Conservation (phyloP, 1,140 invertebrate species). For the Drosophila carrolli region DNA sequence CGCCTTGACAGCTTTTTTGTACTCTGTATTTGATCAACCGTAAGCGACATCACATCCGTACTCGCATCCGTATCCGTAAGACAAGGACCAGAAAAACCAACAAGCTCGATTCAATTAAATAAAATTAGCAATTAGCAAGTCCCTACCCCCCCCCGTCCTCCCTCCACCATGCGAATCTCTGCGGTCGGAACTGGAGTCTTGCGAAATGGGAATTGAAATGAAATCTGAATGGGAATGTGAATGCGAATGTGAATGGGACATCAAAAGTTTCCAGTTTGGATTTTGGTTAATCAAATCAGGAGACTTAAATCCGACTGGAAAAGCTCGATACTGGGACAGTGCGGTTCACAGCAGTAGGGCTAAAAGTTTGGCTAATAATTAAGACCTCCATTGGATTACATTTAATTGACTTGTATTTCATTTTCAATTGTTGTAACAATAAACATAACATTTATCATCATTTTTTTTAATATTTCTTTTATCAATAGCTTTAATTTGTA, state of each 20-base stretch:
- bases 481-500: too few species aligned
- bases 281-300: slow-evolving; percentile 41
- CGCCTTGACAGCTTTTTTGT: slow-evolving; percentile 58
- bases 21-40: slow-evolving; percentile 44
- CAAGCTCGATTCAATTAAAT: slow-evolving; percentile 41
- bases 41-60: slow-evolving; percentile 47
- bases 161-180: slow-evolving; percentile 1
- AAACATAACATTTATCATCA: too few species aligned
- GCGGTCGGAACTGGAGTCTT: slow-evolving; percentile 8
- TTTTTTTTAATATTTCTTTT: too few species aligned
- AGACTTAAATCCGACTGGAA: slow-evolving; percentile 8
- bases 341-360: slow-evolving; percentile 7
- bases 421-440: too few species aligned
- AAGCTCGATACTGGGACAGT: slow-evolving; percentile 9
- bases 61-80: slow-evolving; percentile 25
- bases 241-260: slow-evolving; percentile 7
- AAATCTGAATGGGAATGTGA: slow-evolving; percentile 33
- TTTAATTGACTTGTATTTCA: too few species aligned
- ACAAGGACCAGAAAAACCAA: slow-evolving; percentile 6
- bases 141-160: neutral
- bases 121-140: slow-evolving; percentile 49
- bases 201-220: slow-evolving; percentile 23
- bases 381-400: too few species aligned
- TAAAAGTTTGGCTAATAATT: too few species aligned
- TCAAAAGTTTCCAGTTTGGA: slow-evolving; percentile 44